Conservation (phyloP, 2,113 vertebrate genomes). For the Apeltes quadracus region DNA sequence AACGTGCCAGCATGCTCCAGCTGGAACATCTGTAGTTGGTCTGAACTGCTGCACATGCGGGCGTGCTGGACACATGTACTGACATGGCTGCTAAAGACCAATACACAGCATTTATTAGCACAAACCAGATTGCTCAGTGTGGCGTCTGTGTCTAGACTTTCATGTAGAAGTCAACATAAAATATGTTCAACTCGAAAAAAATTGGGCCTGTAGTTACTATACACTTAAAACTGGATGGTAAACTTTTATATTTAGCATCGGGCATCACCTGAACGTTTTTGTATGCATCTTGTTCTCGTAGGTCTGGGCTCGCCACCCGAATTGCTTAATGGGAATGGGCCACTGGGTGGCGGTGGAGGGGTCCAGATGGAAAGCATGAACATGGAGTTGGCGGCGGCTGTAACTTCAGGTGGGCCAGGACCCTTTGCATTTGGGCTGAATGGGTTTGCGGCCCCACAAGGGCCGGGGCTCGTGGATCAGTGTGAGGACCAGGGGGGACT, state of each 20-base stretch:
- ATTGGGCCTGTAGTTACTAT: background rate
- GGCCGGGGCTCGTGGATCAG: slow-evolving; percentile 82
- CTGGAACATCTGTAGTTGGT: background rate
- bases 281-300: slow-evolving; percentile 16
- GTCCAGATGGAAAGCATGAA: slow-evolving; percentile 87
- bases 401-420: slow-evolving; percentile 94
- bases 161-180: background rate
- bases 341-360: slow-evolving; percentile 82
- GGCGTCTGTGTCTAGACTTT: background rate
- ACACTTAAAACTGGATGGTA: background rate
- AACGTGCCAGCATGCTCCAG: background rate
- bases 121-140: background rate
- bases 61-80: background rate
- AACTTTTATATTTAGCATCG: background rate
- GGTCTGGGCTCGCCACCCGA: slow-evolving; percentile 58
- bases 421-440: slow-evolving; percentile 88
- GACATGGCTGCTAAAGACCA: background rate
- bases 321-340: slow-evolving; percentile 66
- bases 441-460: slow-evolving; percentile 77
- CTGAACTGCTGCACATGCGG: background rate
- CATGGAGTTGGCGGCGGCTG: slow-evolving; percentile 81
- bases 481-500: slow-evolving; percentile 78
- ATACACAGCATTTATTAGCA: background rate
- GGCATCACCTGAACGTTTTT: background rate
- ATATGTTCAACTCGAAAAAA: too few relatives aligned